phyloP scores from a whole-genome alignment of 1,140 invertebrate species.

The Eueides isabella region DNA sequence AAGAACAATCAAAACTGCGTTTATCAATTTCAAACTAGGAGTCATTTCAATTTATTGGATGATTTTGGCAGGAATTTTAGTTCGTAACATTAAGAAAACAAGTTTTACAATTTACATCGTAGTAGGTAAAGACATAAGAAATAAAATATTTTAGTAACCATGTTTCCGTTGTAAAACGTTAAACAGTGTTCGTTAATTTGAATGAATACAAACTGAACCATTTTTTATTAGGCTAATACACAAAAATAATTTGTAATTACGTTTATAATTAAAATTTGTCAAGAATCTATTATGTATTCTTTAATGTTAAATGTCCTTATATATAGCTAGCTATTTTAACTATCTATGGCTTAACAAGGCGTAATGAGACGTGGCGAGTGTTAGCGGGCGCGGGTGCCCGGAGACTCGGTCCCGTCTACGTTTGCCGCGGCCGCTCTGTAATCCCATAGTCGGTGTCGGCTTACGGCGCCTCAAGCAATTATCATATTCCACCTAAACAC shows the following conservation, averaged over 20 bases:
- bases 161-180: conserved; percentile 21
- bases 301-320: neutral
- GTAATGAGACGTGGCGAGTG: conserved; percentile 45
- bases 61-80: conserved; percentile 17
- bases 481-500: conserved; percentile 82
- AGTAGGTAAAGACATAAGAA: neutral
- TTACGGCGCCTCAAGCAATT: conserved; percentile 80
- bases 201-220: neutral
- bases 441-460: conserved; percentile 75
- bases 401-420: conserved; percentile 36
- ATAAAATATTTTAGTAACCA: conserved; percentile 22
- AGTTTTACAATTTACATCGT: conserved; percentile 16
- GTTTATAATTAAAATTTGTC: neutral
- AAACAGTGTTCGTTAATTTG: conserved; percentile 8
- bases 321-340: neutral
- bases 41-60: conserved; percentile 20
- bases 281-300: neutral
- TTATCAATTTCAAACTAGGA: neutral
- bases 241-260: neutral
- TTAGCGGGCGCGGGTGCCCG: conserved; percentile 38
- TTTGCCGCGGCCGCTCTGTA: conserved; percentile 61
- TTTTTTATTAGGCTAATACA: neutral
- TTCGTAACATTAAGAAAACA: neutral
- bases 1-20: neutral
- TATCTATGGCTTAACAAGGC: too few species aligned